Conservation (phyloP, 2,113 vertebrate genomes). For the Zosterops japonicus region DNA sequence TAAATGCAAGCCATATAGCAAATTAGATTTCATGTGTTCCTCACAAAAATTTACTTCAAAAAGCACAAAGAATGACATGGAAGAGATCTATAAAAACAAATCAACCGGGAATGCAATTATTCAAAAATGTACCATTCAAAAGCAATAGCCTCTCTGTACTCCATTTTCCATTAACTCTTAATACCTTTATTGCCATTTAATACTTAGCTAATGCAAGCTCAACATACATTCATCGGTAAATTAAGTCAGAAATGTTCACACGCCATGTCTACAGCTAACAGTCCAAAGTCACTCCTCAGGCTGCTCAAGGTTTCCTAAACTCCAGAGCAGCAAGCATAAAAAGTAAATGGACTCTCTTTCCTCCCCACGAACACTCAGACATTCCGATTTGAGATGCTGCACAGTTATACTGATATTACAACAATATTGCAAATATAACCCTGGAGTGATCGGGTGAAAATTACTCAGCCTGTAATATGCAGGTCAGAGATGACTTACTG, state of each 20-base stretch:
- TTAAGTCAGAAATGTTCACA: slow-evolving; percentile 50
- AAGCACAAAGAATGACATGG: slow-evolving; percentile 32
- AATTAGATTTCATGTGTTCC: slow-evolving; percentile 55
- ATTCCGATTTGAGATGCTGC: neutral
- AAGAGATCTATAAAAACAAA: slow-evolving; percentile 69
- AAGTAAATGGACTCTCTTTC: slow-evolving; percentile 3
- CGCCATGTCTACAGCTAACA: neutral
- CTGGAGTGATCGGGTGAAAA: neutral
- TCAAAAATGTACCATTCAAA: slow-evolving; percentile 60
- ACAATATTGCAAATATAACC: neutral
- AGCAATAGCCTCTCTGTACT: slow-evolving; percentile 52
- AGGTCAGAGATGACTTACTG: neutral
- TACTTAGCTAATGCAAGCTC: slow-evolving; percentile 51
- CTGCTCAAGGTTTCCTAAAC: neutral
- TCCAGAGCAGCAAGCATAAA: slow-evolving; percentile 11
- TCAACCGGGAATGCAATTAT: slow-evolving; percentile 59
- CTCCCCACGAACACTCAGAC: neutral
- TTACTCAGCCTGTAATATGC: neutral
- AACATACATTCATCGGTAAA: slow-evolving; percentile 52
- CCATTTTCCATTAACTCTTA: slow-evolving; percentile 68
- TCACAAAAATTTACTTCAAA: slow-evolving; percentile 38
- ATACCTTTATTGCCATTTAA: slow-evolving; percentile 65
- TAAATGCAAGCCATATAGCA: slow-evolving; percentile 54
- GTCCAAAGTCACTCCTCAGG: slow-evolving; percentile 24
- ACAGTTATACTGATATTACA: neutral